phyloP scores from a whole-genome alignment of 2,888 invertebrate species.

The Morpho deidamia region DNA sequence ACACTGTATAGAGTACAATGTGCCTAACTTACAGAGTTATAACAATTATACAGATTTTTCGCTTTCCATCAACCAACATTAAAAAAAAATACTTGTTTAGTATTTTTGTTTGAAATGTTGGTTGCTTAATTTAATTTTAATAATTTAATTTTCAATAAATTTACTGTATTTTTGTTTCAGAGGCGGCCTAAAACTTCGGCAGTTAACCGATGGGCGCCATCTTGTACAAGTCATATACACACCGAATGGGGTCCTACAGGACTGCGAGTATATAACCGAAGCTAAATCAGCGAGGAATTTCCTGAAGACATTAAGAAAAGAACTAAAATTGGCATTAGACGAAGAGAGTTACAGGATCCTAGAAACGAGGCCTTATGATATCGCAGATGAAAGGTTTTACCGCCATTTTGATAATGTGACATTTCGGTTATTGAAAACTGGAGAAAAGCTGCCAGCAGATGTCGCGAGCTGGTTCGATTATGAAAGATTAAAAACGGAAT shows the following conservation, averaged over 20 bases:
- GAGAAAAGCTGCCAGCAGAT: slow-evolving; percentile 64
- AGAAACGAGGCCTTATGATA: slow-evolving; percentile 36
- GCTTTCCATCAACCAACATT: no score
- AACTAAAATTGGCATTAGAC: slow-evolving; percentile 67
- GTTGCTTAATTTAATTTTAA: no score
- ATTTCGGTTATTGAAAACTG: slow-evolving; percentile 69
- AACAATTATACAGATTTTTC: no score
- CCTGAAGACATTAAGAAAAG: slow-evolving; percentile 76
- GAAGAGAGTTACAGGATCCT: slow-evolving; percentile 53
- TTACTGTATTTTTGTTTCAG: slow-evolving; percentile 54
- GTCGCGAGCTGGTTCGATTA: slow-evolving; percentile 79
- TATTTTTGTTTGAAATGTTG: no score
- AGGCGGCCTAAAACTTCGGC: slow-evolving; percentile 78
- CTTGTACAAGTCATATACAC: slow-evolving; percentile 84
- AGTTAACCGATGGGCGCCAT: slow-evolving; percentile 82
- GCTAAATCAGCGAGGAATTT: slow-evolving; percentile 76
- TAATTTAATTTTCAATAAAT: no score
- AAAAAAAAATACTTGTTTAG: no score
- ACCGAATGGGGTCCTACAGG: slow-evolving; percentile 77
- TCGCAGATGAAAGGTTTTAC: slow-evolving; percentile 51
- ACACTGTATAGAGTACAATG: no score
- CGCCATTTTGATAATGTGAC: slow-evolving; percentile 75
- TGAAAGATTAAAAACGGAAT: slow-evolving; percentile 75
- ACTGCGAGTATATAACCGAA: slow-evolving; percentile 83
- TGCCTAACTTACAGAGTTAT: no score